Base-by-base conservation (phyloP, 2,113 vertebrate species). In the Solenodon paradoxus region DNA sequence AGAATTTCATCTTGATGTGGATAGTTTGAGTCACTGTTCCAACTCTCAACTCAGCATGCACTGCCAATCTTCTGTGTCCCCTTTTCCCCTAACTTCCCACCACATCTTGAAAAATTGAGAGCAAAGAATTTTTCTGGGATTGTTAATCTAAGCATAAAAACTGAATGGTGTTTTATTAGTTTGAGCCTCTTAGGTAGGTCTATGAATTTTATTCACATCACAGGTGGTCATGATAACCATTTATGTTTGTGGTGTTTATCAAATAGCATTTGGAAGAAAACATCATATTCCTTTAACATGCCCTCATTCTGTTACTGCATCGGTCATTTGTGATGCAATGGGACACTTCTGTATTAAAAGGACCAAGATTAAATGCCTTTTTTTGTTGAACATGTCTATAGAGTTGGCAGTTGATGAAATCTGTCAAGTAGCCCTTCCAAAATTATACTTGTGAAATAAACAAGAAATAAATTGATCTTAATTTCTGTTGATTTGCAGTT, bases 391-490 rank as follows among this genome's bases (percentile, higher is more conserved):
- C 96, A 97, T 97, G 97, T 88, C 96, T 97, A 83, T 97, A 94
- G 96, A 97, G 95, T 98, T 96, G 66, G 96, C 96, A 97, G 95
- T 97, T 98, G 97, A 98, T 98, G 82, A 97, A 97, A 96, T 95
- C 92, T 98, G 98, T 98, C 92, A 97, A 97, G 81, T 98, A 98
- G 96, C 97, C 97, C 96, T 97, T 98, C 96, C 96, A 98, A 98
- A 97, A 97, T 97, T 97, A 98, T 89, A 98, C 96, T 96, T 98
- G 98, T 98, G 97, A 98, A 98, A 98, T 98, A 98, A 94, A 98
- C 95, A 74, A 92, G 80, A 95, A 98, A 98, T 98, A 98, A 98
- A 98, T 98, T 96, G 97, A 98, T 98, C 96, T 97, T 98, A 98
- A 97, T 98, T 98, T 98, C 97, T 98, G 98, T 98, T 98, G 97